Evolutionary conservation across 2,888 invertebrate species (phyloP).

Genomic region (Hypena proboscidalis): DNA sequence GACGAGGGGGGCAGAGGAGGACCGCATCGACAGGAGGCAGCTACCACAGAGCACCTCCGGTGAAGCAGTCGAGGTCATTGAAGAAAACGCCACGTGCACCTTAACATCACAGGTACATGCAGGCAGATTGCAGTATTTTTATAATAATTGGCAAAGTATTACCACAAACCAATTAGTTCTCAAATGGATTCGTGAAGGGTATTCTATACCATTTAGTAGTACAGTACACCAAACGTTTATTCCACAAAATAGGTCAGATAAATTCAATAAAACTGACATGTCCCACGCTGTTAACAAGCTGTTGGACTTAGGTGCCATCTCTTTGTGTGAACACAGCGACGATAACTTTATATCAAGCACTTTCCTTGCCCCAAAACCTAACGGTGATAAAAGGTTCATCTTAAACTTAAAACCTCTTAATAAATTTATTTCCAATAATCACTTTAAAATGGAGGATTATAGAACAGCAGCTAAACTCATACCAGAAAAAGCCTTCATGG

Average conservation of each 20-base stretch:
- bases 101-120: slow-evolving; percentile 9
- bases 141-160: slow-evolving; percentile 27
- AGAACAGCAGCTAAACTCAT: too few species aligned
- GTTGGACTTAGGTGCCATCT: slow-evolving; percentile 28
- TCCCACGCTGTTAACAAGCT: slow-evolving; percentile 21
- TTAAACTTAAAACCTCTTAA: slow-evolving; percentile 33
- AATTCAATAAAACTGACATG: slow-evolving; percentile 17
- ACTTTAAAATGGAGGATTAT: too few species aligned
- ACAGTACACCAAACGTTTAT: slow-evolving; percentile 5
- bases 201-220: slow-evolving; percentile 8
- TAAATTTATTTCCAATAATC: slow-evolving; percentile 33
- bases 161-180: slow-evolving; percentile 19
- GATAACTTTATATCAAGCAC: slow-evolving; percentile 29
- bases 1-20: slow-evolving; percentile 14
- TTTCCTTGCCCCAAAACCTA: too few species aligned
- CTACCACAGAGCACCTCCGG: too few species aligned
- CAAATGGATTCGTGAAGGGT: slow-evolving; percentile 24
- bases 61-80: not conserved
- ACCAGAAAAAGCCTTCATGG: slow-evolving; percentile 18
- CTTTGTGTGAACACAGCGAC: slow-evolving; percentile 7
- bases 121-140: slow-evolving; percentile 24
- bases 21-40: too few species aligned
- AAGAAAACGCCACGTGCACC: not conserved
- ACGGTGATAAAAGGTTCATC: too few species aligned
- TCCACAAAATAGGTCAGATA: not conserved